Percentiles rank a stretch among this genome's conserved stretches.
Conservation (phyloP, 1,140 invertebrate genomes). For the Hylaeus anthracinus region DNA sequence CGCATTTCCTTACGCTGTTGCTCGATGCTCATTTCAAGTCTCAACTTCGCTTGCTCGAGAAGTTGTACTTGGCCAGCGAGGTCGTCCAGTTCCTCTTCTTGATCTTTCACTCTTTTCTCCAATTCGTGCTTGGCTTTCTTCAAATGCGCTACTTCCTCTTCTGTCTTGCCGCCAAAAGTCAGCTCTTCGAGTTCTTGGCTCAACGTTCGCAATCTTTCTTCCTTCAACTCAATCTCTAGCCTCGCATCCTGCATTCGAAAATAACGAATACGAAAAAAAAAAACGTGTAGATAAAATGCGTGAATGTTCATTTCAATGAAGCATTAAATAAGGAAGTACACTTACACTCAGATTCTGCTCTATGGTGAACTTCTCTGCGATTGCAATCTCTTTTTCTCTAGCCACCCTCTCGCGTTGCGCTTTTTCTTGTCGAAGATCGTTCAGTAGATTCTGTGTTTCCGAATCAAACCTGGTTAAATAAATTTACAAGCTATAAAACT, state of each 20-base stretch:
- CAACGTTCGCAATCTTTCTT: conserved; percentile 89
- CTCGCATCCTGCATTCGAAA: conserved; percentile 85
- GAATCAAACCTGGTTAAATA: conserved; percentile 87
- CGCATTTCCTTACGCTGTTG: conserved; percentile 94
- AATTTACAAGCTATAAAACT: not conserved
- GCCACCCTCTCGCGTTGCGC: conserved; percentile 88
- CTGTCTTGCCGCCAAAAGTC: conserved; percentile 89
- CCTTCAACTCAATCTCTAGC: conserved; percentile 92
- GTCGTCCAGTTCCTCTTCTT: conserved; percentile 97
- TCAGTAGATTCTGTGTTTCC: conserved; percentile 91
- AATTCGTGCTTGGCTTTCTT: conserved; percentile 92
- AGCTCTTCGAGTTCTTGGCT: conserved; percentile 93
- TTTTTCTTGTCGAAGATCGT: conserved; percentile 91
- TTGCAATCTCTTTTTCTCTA: conserved; percentile 90
- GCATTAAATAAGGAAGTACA: conserved; percentile 47
- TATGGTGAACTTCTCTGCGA: conserved; percentile 91
- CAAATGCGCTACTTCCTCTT: conserved; percentile 91
- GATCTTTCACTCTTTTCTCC: conserved; percentile 93
- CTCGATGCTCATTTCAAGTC: conserved; percentile 95
- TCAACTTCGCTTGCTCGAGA: conserved; percentile 92
- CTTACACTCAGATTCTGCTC: conserved; percentile 93
- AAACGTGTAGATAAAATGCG: not conserved
- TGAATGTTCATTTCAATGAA: not conserved
- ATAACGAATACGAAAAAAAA: conserved; percentile 7
- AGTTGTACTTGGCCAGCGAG: conserved; percentile 93